phyloP scores from a whole-genome alignment of 1,140 invertebrate species.

The Lerema accius region DNA sequence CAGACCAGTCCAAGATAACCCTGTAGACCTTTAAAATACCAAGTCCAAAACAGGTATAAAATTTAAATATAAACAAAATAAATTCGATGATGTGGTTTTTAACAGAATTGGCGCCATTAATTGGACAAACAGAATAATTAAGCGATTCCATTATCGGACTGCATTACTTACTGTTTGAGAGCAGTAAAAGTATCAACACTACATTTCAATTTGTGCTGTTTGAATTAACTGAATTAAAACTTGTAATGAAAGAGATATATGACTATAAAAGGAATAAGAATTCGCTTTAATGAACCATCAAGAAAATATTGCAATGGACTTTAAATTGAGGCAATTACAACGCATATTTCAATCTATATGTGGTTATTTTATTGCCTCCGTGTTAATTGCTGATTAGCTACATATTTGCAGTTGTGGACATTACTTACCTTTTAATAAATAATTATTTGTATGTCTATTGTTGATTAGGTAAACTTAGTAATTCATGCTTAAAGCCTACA shows the following conservation, averaged over 20 bases:
- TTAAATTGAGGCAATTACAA: constrained; percentile 6
- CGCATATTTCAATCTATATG: constrained; percentile 8
- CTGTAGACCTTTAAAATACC: too few relatives aligned
- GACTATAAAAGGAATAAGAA: constrained; percentile 18
- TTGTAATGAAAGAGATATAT: constrained; percentile 20
- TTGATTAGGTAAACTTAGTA: too few relatives aligned
- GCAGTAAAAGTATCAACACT: constrained; percentile 18
- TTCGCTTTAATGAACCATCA: constrained; percentile 14
- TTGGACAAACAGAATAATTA: constrained; percentile 29
- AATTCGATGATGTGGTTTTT: neutral
- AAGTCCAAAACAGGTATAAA: too few relatives aligned
- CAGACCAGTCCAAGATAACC: too few relatives aligned
- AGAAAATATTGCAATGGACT: neutral
- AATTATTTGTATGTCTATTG: too few relatives aligned
- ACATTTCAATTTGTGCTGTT: constrained; percentile 20
- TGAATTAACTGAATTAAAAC: constrained; percentile 20
- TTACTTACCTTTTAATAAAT: too few relatives aligned
- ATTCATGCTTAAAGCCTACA: too few relatives aligned
- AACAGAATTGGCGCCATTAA: constrained; percentile 14
- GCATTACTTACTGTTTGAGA: constrained; percentile 15
- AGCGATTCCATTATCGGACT: constrained; percentile 27
- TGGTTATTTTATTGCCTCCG: too few relatives aligned
- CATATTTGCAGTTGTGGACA: too few relatives aligned
- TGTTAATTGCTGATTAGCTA: too few relatives aligned
- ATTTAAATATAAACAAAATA: neutral